A percentile compares a stretch with the other conserved stretches of the same genome.
These are phyloP conservation scores for Phthorimaea operculella DNA, from an alignment of 1,140 invertebrate genomes.

Conservation along the genomic window DNA sequence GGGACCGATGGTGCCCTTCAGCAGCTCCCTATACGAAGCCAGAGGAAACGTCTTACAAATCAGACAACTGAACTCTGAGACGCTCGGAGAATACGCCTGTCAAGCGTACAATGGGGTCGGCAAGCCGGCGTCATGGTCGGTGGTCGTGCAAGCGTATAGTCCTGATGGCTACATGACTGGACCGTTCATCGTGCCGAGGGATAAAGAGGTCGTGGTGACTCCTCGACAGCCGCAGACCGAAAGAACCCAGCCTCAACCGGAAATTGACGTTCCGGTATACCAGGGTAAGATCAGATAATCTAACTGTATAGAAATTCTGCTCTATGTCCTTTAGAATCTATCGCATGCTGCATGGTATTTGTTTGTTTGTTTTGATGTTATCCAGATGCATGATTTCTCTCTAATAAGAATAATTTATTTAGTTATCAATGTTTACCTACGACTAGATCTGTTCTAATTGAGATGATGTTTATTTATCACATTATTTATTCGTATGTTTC, in stretches of 20 bases:
- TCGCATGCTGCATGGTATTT: too few species aligned
- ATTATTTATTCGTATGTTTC: too few species aligned
- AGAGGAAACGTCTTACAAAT: conserved; percentile 80
- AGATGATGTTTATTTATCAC: too few species aligned
- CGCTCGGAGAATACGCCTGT: conserved; percentile 86
- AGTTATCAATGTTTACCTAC: too few species aligned
- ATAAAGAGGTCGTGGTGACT: conserved; percentile 20
- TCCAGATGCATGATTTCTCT: too few species aligned
- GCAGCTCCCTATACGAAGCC: conserved; percentile 78
- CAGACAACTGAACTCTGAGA: conserved; percentile 74
- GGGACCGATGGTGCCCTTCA: conserved; percentile 73
- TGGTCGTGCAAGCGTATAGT: conserved; percentile 77
- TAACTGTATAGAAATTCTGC: background rate
- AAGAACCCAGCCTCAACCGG: conserved; percentile 25
- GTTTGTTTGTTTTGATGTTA: too few species aligned
- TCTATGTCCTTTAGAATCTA: too few species aligned
- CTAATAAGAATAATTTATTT: too few species aligned
- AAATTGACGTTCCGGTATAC: conserved; percentile 33
- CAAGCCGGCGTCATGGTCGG: conserved; percentile 78
- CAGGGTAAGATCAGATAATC: conserved; percentile 36
- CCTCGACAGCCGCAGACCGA: conserved; percentile 16
- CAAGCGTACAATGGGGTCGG: conserved; percentile 87
- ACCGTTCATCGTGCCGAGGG: conserved; percentile 40
- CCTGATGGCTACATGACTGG: conserved; percentile 66
- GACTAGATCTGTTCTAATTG: too few species aligned